phyloP scores from a whole-genome alignment of 1,140 invertebrate genomes.

The Lepidurus arcticus region DNA sequence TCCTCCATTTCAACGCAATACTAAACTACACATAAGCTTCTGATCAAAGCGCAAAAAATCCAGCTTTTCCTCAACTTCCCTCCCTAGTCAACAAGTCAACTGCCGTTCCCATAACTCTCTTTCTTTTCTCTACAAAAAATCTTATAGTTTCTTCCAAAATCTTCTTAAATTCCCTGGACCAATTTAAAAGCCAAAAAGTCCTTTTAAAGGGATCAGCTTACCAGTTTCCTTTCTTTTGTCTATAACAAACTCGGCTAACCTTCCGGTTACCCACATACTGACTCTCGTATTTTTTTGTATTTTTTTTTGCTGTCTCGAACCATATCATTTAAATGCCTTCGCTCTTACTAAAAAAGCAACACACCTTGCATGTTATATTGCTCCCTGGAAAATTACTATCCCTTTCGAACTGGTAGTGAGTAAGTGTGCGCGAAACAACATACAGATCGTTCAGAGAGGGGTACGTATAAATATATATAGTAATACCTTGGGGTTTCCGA shows the following conservation, averaged over 20 bases:
- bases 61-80: background rate
- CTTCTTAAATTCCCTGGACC: background rate
- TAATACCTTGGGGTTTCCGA: background rate
- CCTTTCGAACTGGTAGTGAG: background rate
- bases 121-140: no score
- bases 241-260: background rate
- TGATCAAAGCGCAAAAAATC: background rate
- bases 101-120: background rate
- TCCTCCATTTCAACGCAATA: background rate
- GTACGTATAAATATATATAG: no score
- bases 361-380: background rate
- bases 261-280: constrained; percentile 8
- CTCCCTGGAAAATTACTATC: background rate
- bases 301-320: background rate
- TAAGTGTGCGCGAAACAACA: no score
- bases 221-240: background rate
- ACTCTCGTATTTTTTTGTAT: background rate
- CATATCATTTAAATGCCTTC: background rate
- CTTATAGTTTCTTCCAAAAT: background rate
- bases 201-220: background rate
- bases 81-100: constrained; percentile 2
- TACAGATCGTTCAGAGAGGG: no score
- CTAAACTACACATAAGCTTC: background rate
- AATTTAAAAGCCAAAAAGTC: background rate
- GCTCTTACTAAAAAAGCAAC: background rate